Evolutionary conservation across 2,888 invertebrate species (phyloP), one percentile per base, ranked within the genome.

Genomic region (Caenorhabditis sp.): DNA sequence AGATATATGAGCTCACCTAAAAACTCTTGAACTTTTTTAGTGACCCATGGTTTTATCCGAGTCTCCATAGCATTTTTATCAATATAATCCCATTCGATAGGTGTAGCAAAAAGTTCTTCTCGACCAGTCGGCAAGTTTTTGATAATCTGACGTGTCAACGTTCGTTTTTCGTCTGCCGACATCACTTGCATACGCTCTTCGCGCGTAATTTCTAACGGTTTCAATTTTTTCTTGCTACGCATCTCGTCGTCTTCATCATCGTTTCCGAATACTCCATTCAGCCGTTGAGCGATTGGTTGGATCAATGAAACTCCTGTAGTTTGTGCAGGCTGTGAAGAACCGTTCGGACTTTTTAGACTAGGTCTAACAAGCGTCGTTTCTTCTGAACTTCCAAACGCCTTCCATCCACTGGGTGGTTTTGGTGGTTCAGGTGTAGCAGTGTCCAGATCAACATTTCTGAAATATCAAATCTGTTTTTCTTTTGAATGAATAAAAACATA

Each of bases 1-100:
- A 31, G 31, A 31, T 31, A 31, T 31, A 10, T 31, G n/a, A 63
- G 17, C 49, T 17, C 1, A 62, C 78, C 86, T 88, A 99, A 97
- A 90, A 97, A 99, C 90, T 99, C 97, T 78, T 96, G 93, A 68
- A 99, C 97, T 91, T 99, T 99, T 90, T 97, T 99, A 90, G 96
- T 96, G 84, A 99, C 96, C 99, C 99, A 99, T 57, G 99, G 97
- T 77, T 95, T 92, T 88, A 99, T 96, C 89, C 97, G 93, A 88
- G 93, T 93, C 89, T 97, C 95, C 94, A 97, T 96, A 83, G 91
- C 92, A 23, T 92, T 92, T 88, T 91, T 91, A 88, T 93, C 92
- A 53, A 93, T 92, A 81, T 93, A 92, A 71, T 92, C 91, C 93
- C 95, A 96, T 89, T 97, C 96, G 62, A 99, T 92, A 84, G 93